phyloP scores from a whole-genome alignment of 2,797 vertebrate species.

The Varecia variegata region DNA sequence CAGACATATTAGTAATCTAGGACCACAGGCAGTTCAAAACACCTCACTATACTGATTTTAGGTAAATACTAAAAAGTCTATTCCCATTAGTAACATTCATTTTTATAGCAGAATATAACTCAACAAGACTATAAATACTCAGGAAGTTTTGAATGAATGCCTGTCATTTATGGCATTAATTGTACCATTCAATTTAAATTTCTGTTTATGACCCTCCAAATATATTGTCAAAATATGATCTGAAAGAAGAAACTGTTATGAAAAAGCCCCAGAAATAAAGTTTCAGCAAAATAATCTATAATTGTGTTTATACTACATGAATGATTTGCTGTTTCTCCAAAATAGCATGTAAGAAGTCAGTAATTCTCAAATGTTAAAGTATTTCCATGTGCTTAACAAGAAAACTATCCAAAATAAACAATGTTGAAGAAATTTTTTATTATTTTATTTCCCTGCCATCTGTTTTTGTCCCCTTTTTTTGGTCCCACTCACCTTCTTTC shows the following conservation, averaged over 20 bases:
- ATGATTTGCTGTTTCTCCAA: slow-evolving; percentile 83
- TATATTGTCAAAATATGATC: slow-evolving; percentile 66
- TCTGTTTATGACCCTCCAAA: slow-evolving; percentile 41
- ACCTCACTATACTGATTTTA: neutral
- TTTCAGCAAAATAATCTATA: slow-evolving; percentile 80
- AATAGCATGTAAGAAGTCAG: slow-evolving; percentile 81
- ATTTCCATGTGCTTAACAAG: slow-evolving; percentile 85
- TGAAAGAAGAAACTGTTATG: slow-evolving; percentile 57
- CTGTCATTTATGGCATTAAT: slow-evolving; percentile 24
- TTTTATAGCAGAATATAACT: slow-evolving; percentile 44
- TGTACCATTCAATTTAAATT: neutral
- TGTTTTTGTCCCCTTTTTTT: slow-evolving; percentile 64
- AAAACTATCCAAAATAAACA: slow-evolving; percentile 85
- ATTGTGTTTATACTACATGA: slow-evolving; percentile 81
- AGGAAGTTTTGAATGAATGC: neutral
- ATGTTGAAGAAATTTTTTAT: slow-evolving; percentile 76
- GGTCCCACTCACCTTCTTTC: slow-evolving; percentile 76
- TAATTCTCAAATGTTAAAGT: slow-evolving; percentile 84
- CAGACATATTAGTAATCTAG: neutral
- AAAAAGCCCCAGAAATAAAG: slow-evolving; percentile 72
- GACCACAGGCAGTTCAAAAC: neutral
- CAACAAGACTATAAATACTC: neutral
- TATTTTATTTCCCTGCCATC: slow-evolving; percentile 82
- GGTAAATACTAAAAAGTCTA: neutral
- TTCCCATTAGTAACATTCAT: neutral